Percentiles rank a stretch among this genome's conserved stretches.
Conservation (phyloP, 2,113 vertebrate species). For the Sula dactylatra region DNA sequence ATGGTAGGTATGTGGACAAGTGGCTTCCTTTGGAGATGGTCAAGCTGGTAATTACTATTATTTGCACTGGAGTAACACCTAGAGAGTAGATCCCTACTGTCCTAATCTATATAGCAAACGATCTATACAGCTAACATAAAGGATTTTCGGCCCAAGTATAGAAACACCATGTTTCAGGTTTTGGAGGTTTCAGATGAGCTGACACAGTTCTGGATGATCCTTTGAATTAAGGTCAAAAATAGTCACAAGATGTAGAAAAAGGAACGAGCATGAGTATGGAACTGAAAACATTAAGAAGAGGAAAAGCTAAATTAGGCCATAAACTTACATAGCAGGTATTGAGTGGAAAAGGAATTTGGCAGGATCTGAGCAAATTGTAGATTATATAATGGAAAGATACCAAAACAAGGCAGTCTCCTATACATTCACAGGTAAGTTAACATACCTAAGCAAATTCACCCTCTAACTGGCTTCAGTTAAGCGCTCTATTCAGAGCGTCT, state of each 20-base stretch:
- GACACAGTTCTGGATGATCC: not conserved
- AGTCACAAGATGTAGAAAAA: not conserved
- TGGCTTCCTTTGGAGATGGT: not conserved
- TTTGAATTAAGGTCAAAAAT: not conserved
- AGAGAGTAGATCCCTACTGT: not conserved
- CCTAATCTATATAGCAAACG: not conserved
- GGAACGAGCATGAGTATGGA: not conserved
- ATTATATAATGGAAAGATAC: not conserved
- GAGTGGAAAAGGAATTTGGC: not conserved
- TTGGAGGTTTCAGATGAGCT: not conserved
- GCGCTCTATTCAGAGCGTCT: not conserved
- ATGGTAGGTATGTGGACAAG: not conserved
- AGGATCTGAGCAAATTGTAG: not conserved
- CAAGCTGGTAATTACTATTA: not conserved
- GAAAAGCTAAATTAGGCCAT: not conserved
- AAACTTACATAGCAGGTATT: not conserved
- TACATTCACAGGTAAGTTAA: not conserved
- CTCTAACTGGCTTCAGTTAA: conserved; percentile 27
- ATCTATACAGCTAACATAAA: not conserved
- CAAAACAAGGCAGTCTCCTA: not conserved
- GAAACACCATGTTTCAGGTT: not conserved
- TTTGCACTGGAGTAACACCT: not conserved
- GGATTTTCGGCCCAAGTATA: not conserved
- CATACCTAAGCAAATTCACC: conserved; percentile 20
- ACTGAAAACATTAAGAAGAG: not conserved